Evolutionary conservation across 2,888 invertebrate genomes (phyloP).

Genomic region (Erebia ligea): DNA sequence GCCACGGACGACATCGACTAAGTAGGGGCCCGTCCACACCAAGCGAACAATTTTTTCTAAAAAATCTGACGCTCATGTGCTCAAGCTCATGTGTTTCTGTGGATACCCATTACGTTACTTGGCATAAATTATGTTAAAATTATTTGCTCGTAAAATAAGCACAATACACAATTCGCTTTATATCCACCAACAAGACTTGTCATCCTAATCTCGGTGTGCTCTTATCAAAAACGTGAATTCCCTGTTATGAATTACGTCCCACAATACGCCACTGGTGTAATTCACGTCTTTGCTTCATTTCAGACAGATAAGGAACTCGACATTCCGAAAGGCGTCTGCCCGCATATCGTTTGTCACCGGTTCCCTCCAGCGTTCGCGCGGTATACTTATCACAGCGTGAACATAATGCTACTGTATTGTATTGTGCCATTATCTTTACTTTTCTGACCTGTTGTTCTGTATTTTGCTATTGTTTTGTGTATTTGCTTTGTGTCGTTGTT

Average conservation of each 20-base stretch:
- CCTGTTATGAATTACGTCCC: conserved; percentile 24
- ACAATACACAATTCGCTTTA: not conserved
- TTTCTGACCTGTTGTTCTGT: conserved; percentile 33
- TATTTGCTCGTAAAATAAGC: not conserved
- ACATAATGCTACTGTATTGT: conserved; percentile 36
- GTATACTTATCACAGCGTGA: conserved; percentile 38
- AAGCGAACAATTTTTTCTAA: no score
- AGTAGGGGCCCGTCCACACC: no score
- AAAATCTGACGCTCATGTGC: no score
- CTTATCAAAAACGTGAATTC: conserved; percentile 26
- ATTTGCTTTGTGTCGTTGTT: conserved; percentile 11
- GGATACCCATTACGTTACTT: no score
- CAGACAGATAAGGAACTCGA: conserved; percentile 32
- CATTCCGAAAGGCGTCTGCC: conserved; percentile 58
- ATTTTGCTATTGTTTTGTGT: conserved; percentile 27
- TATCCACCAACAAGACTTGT: not conserved
- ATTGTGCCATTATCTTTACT: conserved; percentile 35
- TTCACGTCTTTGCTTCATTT: conserved; percentile 31
- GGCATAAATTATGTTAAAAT: not conserved
- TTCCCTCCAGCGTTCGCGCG: conserved; percentile 50
- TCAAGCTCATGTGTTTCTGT: no score
- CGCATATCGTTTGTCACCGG: conserved; percentile 76
- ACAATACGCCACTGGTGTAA: conserved; percentile 29
- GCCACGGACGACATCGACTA: no score
- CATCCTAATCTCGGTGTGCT: conserved; percentile 9